phyloP scores from a whole-genome alignment of 2,113 vertebrate species.

The Ornithorhynchus anatinus region DNA sequence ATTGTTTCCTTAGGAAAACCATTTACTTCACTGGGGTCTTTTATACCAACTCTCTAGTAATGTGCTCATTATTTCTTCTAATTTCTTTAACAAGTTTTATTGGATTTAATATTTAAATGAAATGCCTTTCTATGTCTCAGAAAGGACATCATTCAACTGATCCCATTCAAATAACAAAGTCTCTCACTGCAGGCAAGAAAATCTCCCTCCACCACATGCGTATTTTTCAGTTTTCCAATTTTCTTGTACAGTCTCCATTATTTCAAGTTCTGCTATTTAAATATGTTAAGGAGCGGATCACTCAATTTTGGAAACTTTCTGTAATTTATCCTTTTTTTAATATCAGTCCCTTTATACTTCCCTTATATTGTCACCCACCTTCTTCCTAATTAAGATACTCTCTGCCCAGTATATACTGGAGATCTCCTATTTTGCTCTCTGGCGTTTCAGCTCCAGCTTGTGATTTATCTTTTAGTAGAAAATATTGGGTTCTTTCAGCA shows the following conservation, averaged over 20 bases:
- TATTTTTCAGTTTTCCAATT: too few relatives aligned
- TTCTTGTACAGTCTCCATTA: not conserved
- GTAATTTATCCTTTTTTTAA: slow-evolving; percentile 16
- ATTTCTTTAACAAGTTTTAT: too few relatives aligned
- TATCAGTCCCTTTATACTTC: not conserved
- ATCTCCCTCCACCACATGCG: too few relatives aligned
- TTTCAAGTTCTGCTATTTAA: not conserved
- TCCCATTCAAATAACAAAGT: too few relatives aligned
- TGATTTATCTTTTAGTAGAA: slow-evolving; percentile 51
- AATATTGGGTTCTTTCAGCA: slow-evolving; percentile 59
- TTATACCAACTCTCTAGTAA: too few relatives aligned
- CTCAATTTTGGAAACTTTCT: slow-evolving; percentile 2
- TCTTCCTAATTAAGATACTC: slow-evolving; percentile 72
- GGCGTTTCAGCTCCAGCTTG: not conserved
- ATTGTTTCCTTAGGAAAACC: too few relatives aligned
- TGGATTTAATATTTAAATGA: too few relatives aligned
- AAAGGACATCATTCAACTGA: too few relatives aligned
- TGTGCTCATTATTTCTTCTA: too few relatives aligned
- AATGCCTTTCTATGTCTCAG: too few relatives aligned
- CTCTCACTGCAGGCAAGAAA: too few relatives aligned
- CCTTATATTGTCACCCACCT: slow-evolving; percentile 11
- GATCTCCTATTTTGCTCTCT: slow-evolving; percentile 35
- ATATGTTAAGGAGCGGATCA: not conserved
- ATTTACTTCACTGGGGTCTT: too few relatives aligned
- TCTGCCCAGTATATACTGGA: slow-evolving; percentile 60